phyloP scores from a whole-genome alignment of 2,113 vertebrate species.

The Nipponia nippon region DNA sequence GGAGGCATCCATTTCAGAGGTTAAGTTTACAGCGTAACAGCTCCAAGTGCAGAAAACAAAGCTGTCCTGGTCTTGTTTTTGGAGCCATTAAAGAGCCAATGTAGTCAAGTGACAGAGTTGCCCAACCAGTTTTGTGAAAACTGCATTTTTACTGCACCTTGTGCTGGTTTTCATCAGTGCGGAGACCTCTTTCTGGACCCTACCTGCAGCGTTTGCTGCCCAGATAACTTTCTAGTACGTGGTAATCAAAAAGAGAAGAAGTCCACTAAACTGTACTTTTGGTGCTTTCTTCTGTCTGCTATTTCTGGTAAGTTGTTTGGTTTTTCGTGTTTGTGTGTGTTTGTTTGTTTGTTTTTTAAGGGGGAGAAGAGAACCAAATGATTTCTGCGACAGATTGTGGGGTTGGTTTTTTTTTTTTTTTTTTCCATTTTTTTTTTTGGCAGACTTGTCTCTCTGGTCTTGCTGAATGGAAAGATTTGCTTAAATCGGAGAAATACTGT shows the following conservation, averaged over 20 bases:
- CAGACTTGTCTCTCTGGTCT: background rate
- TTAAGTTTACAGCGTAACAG: background rate
- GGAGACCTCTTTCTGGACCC: background rate
- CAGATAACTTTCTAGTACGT: background rate
- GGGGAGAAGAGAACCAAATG: background rate
- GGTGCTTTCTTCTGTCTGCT: background rate
- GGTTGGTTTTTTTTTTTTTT: background rate
- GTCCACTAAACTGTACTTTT: background rate
- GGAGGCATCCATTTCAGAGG: background rate
- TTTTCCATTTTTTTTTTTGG: background rate
- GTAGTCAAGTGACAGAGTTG: conserved; percentile 37
- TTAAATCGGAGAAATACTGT: background rate
- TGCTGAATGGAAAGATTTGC: conserved; percentile 33
- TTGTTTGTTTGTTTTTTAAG: background rate
- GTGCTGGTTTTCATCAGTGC: background rate
- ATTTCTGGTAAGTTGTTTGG: background rate
- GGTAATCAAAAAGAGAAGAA: background rate
- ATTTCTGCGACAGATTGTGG: background rate
- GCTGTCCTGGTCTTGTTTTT: background rate
- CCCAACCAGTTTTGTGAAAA: conserved; percentile 47
- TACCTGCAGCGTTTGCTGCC: background rate
- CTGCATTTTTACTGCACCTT: background rate
- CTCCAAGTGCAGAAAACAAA: conserved; percentile 5
- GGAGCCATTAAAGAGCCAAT: background rate
- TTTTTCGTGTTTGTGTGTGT: too few species aligned